phyloP scores from a whole-genome alignment of 2,888 invertebrate species.

The Pristionchus entomophagus region DNA sequence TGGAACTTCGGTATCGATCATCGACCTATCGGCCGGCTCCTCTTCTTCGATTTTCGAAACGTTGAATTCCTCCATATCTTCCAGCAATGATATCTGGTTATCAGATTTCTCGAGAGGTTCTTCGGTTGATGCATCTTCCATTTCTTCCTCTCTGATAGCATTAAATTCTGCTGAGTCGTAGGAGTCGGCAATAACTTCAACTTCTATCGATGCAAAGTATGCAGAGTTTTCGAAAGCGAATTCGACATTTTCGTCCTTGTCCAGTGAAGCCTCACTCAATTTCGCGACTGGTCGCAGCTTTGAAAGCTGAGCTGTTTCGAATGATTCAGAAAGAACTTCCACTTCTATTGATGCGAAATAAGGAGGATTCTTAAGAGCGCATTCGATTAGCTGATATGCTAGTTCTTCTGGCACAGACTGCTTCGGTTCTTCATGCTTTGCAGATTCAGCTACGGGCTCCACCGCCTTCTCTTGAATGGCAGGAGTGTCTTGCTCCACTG shows the following conservation, averaged over 20 bases:
- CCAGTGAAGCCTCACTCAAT: not conserved
- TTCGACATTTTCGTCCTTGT: conserved; percentile 35
- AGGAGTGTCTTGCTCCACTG: not conserved
- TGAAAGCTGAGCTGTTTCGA: not conserved
- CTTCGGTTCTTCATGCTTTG: not conserved
- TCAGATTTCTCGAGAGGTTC: no score
- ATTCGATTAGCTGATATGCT: conserved; percentile 39
- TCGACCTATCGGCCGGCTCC: no score
- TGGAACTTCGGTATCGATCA: no score
- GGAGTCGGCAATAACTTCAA: conserved; percentile 48
- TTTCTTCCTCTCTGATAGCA: no score
- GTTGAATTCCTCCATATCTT: no score
- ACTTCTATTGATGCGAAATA: not conserved
- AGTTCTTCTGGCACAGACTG: not conserved
- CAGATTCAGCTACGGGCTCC: not conserved
- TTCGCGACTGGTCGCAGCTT: conserved; percentile 40
- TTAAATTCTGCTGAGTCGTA: not conserved
- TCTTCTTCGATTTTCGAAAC: no score
- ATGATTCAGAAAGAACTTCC: not conserved
- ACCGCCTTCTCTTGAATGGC: not conserved
- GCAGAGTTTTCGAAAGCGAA: conserved; percentile 18
- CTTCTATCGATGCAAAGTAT: conserved; percentile 43
- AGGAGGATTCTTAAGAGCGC: conserved; percentile 15
- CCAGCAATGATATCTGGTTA: no score
- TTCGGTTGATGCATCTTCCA: not conserved